These are phyloP conservation scores for Lepidochitona cinerea DNA, from an alignment of 2,888 invertebrate genomes.

Conservation along the genomic window DNA sequence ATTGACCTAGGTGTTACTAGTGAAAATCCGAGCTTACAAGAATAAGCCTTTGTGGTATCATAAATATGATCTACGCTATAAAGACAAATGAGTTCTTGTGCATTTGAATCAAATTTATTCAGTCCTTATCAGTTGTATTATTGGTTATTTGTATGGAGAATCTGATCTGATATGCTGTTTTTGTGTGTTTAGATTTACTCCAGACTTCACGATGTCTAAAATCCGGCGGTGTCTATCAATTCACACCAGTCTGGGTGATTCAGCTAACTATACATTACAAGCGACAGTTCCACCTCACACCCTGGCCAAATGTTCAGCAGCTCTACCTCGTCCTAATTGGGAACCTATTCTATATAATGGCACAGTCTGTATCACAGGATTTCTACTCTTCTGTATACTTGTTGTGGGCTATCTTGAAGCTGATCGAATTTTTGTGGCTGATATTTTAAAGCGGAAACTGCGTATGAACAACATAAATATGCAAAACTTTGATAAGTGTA, in stretches of 20 bases:
- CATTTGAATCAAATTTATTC: no score
- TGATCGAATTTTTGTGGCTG: constrained; percentile 77
- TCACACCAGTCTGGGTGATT: constrained; percentile 67
- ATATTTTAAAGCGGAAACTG: constrained; percentile 59
- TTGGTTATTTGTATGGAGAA: no score
- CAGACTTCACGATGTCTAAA: constrained; percentile 86
- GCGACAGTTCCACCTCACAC: constrained; percentile 79
- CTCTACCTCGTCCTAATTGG: constrained; percentile 83
- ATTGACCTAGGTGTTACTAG: no score
- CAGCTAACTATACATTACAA: constrained; percentile 79
- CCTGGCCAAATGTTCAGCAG: constrained; percentile 79
- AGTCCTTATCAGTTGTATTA: no score
- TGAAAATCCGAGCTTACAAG: no score
- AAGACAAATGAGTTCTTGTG: no score
- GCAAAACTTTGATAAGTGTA: constrained; percentile 75
- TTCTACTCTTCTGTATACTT: constrained; percentile 78
- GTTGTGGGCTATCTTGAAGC: constrained; percentile 82
- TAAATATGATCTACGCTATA: no score
- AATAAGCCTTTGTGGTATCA: no score
- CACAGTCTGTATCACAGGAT: constrained; percentile 70
- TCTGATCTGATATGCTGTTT: no score
- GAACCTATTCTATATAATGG: constrained; percentile 80
- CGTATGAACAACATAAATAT: constrained; percentile 72
- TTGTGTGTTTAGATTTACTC: constrained; percentile 77
- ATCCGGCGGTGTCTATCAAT: constrained; percentile 75